Percentiles rank a stretch among this genome's conserved stretches.
Conservation (phyloP, 2,888 invertebrate species). For the Dolichopus griseipennis region DNA sequence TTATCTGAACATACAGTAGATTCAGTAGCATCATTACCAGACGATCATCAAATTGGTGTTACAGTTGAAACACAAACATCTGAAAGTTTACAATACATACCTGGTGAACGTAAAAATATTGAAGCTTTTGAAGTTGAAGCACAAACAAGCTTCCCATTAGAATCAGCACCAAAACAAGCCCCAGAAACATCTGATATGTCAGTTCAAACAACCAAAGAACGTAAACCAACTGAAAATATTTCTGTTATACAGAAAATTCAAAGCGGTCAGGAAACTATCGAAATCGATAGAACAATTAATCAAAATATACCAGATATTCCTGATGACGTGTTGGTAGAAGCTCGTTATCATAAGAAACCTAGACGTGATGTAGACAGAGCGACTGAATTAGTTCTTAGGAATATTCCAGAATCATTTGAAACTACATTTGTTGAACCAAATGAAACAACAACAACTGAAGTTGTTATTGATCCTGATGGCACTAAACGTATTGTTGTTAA, state of each 20-base stretch:
- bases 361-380: slow-evolving; percentile 47
- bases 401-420: slow-evolving; percentile 67
- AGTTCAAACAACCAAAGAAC: slow-evolving; percentile 40
- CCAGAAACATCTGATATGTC: slow-evolving; percentile 35
- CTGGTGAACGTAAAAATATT: slow-evolving; percentile 41
- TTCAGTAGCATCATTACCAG: neutral
- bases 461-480: slow-evolving; percentile 70
- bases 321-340: slow-evolving; percentile 60
- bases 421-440: slow-evolving; percentile 74
- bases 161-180: slow-evolving; percentile 18
- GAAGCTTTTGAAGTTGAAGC: slow-evolving; percentile 47
- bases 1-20: neutral
- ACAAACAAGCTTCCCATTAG: slow-evolving; percentile 50
- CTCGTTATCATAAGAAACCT: slow-evolving; percentile 55
- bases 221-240: slow-evolving; percentile 53
- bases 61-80: slow-evolving; percentile 62
- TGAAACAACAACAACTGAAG: slow-evolving; percentile 71
- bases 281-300: slow-evolving; percentile 58
- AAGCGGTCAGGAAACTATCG: slow-evolving; percentile 60
- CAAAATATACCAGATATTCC: slow-evolving; percentile 46
- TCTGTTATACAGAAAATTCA: slow-evolving; percentile 55
- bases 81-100: slow-evolving; percentile 44
- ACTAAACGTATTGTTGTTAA: slow-evolving; percentile 70
- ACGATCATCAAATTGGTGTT: slow-evolving; percentile 17
- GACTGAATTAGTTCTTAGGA: slow-evolving; percentile 63